These are phyloP conservation scores for Brienomyrus longianalis DNA, from an alignment of 2,113 vertebrate species.

Conservation along the genomic window DNA sequence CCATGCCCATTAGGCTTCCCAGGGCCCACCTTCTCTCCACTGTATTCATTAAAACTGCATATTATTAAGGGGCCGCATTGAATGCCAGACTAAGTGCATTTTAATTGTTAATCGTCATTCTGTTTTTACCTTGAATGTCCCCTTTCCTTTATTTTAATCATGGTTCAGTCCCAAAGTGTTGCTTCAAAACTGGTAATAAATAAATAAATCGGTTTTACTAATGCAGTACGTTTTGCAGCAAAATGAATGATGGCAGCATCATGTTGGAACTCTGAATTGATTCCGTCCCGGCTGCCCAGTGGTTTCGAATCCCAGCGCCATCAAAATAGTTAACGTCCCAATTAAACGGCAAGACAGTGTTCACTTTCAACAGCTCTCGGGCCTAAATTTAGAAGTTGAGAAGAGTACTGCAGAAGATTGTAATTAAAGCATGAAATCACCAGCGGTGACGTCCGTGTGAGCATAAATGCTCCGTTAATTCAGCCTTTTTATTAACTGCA, in stretches of 20 bases:
- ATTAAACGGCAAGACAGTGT: slow-evolving; percentile 21
- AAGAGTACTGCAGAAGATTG: slow-evolving; percentile 3
- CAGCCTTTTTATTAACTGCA: slow-evolving; percentile 14
- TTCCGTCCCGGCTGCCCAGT: not conserved
- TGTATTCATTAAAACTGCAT: not conserved
- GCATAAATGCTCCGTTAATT: slow-evolving; percentile 22
- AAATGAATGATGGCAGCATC: slow-evolving; percentile 19
- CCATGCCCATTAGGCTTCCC: not conserved
- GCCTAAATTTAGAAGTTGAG: slow-evolving; percentile 20
- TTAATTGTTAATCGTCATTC: slow-evolving; percentile 25
- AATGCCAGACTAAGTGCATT: slow-evolving; percentile 16
- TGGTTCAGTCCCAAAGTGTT: not conserved
- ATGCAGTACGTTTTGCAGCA: not conserved
- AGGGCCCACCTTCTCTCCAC: not conserved
- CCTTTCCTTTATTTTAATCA: slow-evolving; percentile 10
- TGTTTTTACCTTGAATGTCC: not conserved
- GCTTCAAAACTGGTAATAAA: slow-evolving; percentile 8
- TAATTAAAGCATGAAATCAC: slow-evolving; percentile 13
- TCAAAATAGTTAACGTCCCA: slow-evolving; percentile 31
- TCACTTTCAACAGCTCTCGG: slow-evolving; percentile 22
- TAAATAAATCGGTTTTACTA: not conserved
- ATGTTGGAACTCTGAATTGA: not conserved
- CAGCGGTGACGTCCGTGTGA: not conserved
- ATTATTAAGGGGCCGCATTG: not conserved
- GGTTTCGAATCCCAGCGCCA: slow-evolving; percentile 23